Conservation (phyloP, 2,113 vertebrate species). For the Hippocampus comes region DNA sequence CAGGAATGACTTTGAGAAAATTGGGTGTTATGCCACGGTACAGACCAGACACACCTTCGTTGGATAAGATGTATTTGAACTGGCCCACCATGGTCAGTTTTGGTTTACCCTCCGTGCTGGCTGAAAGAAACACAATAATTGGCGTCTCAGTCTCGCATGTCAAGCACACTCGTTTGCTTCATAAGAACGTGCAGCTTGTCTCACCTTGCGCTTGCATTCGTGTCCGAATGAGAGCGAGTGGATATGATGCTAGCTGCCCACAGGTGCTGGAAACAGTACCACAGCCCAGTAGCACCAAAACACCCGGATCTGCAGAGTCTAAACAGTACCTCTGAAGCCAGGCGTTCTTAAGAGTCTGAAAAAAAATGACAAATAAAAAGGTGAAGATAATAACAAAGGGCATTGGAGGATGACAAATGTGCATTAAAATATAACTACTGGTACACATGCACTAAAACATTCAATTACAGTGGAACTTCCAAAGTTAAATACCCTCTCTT, state of each 20-base stretch:
- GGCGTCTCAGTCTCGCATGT: not conserved
- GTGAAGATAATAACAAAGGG: not conserved
- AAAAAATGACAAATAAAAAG: not conserved
- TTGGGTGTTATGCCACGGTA: conserved; percentile 92
- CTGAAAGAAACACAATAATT: conserved; percentile 57
- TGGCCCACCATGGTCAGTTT: conserved; percentile 85
- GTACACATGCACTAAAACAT: not conserved
- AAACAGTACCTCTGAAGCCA: conserved; percentile 85
- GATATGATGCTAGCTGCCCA: conserved; percentile 90
- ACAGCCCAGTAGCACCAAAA: conserved; percentile 83
- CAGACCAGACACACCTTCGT: conserved; percentile 84
- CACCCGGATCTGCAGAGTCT: conserved; percentile 83
- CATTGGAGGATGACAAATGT: not conserved
- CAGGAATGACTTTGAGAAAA: conserved; percentile 93
- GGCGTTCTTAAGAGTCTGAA: conserved; percentile 82
- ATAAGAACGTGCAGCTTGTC: not conserved
- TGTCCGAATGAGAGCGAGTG: conserved; percentile 84
- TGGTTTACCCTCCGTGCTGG: conserved; percentile 74
- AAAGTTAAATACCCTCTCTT: not conserved
- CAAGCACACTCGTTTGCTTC: not conserved
- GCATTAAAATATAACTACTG: not conserved
- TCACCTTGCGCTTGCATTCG: conserved; percentile 94
- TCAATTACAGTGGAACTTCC: not conserved
- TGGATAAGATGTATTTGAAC: conserved; percentile 82
- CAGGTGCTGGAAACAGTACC: conserved; percentile 90